Conservation (phyloP, 2,797 vertebrate genomes). For the Etheostoma perlongum region DNA sequence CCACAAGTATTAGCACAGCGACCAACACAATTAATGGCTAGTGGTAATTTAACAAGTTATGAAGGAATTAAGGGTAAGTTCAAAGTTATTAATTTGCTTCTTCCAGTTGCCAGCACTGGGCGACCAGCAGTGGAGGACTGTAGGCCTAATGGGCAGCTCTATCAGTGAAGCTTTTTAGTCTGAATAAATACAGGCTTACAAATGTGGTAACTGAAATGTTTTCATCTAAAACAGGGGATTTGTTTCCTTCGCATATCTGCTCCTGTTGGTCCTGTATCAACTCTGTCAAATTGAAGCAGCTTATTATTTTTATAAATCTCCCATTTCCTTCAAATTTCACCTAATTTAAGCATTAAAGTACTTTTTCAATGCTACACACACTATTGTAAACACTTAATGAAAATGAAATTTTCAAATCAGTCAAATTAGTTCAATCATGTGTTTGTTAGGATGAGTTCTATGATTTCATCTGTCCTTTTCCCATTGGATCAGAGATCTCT, state of each 20-base stretch:
- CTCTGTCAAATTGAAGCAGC: background rate
- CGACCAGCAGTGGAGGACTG: constrained; percentile 9
- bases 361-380: background rate
- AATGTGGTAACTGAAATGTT: background rate
- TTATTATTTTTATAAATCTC: constrained; percentile 5
- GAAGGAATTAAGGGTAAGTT: background rate
- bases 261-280: background rate
- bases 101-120: constrained; percentile 8
- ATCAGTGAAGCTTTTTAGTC: background rate
- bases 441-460: background rate
- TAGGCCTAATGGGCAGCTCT: background rate
- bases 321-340: background rate
- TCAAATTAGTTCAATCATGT: background rate
- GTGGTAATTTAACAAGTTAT: constrained; percentile 11
- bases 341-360: background rate
- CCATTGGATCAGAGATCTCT: background rate
- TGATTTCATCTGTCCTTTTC: background rate
- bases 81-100: constrained; percentile 15
- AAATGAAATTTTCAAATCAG: background rate
- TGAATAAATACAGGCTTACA: constrained; percentile 4
- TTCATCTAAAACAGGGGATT: background rate
- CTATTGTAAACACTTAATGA: background rate
- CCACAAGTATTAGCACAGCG: background rate
- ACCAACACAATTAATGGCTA: constrained; percentile 1
- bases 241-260: background rate